Conservation (phyloP, 2,888 invertebrate genomes). For the Phania funesta region DNA sequence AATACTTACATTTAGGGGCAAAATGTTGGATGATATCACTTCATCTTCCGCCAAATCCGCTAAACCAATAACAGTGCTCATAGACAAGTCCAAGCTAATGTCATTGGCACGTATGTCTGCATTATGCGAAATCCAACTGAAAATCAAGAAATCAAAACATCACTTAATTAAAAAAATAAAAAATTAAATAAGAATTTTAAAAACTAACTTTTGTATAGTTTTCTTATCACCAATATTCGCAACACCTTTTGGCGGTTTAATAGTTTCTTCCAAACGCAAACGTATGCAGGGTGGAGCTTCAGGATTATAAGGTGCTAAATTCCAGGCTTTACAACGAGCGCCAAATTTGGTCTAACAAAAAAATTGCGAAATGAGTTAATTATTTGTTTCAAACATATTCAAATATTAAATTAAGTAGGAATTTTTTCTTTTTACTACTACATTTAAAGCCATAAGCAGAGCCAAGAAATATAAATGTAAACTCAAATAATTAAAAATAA, state of each 20-base stretch:
- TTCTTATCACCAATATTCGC: conserved; percentile 76
- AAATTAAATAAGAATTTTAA: not conserved
- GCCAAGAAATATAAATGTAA: conserved; percentile 37
- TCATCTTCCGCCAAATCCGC: conserved; percentile 94
- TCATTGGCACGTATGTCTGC: conserved; percentile 85
- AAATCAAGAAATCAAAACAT: conserved; percentile 9
- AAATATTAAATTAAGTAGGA: conserved; percentile 14
- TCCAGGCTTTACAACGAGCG: conserved; percentile 90
- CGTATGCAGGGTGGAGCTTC: conserved; percentile 83
- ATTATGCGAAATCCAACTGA: conserved; percentile 80
- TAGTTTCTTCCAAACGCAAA: conserved; percentile 83
- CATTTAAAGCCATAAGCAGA: conserved; percentile 62
- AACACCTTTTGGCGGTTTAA: conserved; percentile 79
- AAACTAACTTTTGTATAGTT: conserved; percentile 76
- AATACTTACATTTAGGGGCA: conserved; percentile 88
- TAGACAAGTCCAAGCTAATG: conserved; percentile 85
- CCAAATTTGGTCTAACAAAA: conserved; percentile 87
- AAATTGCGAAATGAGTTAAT: not conserved
- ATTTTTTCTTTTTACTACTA: conserved; percentile 35
- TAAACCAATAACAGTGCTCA: conserved; percentile 91
- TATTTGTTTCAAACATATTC: not conserved
- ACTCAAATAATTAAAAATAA: conserved; percentile 3
- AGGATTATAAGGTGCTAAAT: conserved; percentile 83
- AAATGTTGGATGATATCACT: conserved; percentile 86
- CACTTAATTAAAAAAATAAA: not conserved